Evolutionary conservation across 2,797 vertebrate genomes (phyloP).

Genomic region (Muscicapa striata): DNA sequence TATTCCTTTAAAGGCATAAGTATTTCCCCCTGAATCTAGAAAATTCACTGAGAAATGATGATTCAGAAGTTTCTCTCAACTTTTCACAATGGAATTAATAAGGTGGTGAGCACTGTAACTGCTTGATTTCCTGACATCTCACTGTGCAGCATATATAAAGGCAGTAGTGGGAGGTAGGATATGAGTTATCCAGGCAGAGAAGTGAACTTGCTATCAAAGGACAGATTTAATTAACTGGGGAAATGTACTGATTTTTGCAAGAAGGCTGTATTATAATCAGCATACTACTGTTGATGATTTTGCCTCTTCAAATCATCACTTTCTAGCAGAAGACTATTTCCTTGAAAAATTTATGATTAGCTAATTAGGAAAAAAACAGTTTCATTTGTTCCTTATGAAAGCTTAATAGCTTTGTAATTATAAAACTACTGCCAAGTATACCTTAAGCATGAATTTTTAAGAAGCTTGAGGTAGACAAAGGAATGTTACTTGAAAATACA

Average conservation of each 20-base stretch:
- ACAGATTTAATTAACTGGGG: background rate
- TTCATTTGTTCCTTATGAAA: background rate
- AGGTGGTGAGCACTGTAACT: background rate
- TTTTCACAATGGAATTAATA: background rate
- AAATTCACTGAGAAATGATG: background rate
- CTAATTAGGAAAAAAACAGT: background rate
- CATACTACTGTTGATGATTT: background rate
- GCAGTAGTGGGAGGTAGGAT: background rate
- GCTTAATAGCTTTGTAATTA: conserved; percentile 26
- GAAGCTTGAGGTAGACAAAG: background rate
- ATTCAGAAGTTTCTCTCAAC: background rate
- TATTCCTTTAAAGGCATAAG: background rate
- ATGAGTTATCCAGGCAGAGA: background rate
- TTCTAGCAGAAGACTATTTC: background rate
- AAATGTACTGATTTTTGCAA: background rate
- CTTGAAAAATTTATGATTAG: conserved; percentile 27
- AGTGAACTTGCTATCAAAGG: background rate
- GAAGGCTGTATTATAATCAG: background rate
- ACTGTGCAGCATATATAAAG: background rate
- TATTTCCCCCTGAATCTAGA: background rate
- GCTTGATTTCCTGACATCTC: background rate
- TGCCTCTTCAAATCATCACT: background rate
- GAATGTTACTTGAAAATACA: conserved; percentile 1
- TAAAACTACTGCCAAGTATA: conserved; percentile 17
- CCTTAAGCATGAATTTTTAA: conserved; percentile 36